These are phyloP conservation scores for Apodemia duryi DNA, from an alignment of 2,888 invertebrate species.

Conservation along the genomic window DNA sequence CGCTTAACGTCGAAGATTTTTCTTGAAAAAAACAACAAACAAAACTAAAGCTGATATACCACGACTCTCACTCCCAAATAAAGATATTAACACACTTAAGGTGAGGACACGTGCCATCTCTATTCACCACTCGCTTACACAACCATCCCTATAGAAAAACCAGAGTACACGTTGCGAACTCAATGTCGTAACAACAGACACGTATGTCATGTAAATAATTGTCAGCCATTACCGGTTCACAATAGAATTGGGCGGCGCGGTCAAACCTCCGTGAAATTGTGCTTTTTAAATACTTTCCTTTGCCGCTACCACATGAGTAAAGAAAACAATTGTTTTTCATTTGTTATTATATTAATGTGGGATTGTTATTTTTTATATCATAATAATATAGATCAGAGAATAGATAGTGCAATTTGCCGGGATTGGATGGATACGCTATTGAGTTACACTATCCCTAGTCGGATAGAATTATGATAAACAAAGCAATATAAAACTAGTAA, in stretches of 20 bases:
- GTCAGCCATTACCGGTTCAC: conserved; percentile 56
- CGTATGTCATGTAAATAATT: conserved; percentile 40
- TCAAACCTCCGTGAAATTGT: conserved; percentile 70
- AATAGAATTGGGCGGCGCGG: conserved; percentile 72
- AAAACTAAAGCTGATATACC: neutral
- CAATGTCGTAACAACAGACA: conserved; percentile 34
- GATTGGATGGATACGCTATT: no score
- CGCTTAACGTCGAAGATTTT: no score
- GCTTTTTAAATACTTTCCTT: conserved; percentile 70
- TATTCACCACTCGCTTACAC: neutral
- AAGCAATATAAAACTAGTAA: no score
- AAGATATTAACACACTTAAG: neutral
- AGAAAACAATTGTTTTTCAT: conserved; percentile 5
- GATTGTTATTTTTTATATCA: neutral
- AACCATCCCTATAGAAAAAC: conserved; percentile 17
- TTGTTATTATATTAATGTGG: conserved; percentile 1
- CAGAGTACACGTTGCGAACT: conserved; percentile 22
- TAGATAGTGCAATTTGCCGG: no score
- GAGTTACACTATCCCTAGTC: no score
- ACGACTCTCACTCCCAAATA: neutral
- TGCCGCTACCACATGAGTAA: neutral
- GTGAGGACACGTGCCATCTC: neutral
- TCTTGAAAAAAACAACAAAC: no score
- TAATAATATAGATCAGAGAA: no score
- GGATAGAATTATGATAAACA: no score